phyloP scores from a whole-genome alignment of 2,113 vertebrate species.

The Oxygymnocypris stewartii region DNA sequence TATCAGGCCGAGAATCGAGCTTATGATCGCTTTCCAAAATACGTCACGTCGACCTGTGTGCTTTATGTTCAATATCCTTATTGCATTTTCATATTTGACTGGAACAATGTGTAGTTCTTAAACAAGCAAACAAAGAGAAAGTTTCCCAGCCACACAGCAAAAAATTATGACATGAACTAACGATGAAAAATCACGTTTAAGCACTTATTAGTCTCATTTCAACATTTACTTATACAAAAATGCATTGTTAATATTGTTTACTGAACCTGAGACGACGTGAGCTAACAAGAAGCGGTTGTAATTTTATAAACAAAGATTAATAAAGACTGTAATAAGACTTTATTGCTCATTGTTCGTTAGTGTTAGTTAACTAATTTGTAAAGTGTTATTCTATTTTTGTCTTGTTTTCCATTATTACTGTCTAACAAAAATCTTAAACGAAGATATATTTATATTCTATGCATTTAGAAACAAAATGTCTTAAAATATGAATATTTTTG shows the following conservation, averaged over 20 bases:
- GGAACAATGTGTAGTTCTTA: background rate
- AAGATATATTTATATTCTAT: background rate
- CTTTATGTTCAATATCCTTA: background rate
- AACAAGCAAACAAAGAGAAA: background rate
- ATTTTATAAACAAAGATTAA: background rate
- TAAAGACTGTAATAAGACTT: background rate
- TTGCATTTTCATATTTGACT: conserved; percentile 5
- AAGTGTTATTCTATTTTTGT: background rate
- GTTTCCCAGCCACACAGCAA: background rate
- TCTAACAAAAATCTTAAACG: too few relatives aligned
- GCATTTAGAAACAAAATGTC: background rate
- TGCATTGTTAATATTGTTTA: background rate
- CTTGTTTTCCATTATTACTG: background rate
- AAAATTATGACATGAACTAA: background rate
- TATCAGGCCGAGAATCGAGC: background rate
- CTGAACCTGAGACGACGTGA: background rate
- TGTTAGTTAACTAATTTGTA: background rate
- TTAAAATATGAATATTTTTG: background rate
- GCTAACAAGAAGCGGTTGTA: background rate
- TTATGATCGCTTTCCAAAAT: background rate
- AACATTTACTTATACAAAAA: background rate
- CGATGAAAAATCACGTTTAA: background rate
- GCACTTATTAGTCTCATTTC: background rate
- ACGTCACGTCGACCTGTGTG: background rate
- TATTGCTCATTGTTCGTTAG: background rate